Conservation (phyloP, 2,888 invertebrate genomes). For the Euspilapteryx auroguttella region DNA sequence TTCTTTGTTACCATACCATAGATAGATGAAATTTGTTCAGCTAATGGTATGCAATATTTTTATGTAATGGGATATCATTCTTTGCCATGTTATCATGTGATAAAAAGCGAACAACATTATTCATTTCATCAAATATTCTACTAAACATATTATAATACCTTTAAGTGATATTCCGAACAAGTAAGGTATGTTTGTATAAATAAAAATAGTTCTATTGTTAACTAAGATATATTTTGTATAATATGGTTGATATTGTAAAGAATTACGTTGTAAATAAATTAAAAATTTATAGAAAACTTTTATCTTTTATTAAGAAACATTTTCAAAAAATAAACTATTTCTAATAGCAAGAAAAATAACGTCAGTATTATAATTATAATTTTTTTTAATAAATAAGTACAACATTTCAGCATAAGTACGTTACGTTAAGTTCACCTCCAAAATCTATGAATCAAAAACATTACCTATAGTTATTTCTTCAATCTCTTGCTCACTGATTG, state of each 20-base stretch:
- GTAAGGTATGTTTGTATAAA: conserved; percentile 54
- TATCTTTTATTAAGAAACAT: conserved; percentile 12
- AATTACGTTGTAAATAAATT: conserved; percentile 59
- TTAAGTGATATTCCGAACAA: too few species aligned
- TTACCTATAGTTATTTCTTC: conserved; percentile 28
- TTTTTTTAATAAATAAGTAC: background rate
- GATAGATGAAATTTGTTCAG: too few species aligned
- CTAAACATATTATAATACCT: too few species aligned
- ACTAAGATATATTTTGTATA: conserved; percentile 59
- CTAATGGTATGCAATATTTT: too few species aligned
- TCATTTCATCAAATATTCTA: too few species aligned
- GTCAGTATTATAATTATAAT: background rate
- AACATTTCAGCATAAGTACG: background rate
- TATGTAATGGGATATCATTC: conserved; percentile 16
- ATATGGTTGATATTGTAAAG: conserved; percentile 58
- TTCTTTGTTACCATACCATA: too few species aligned
- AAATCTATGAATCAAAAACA: background rate
- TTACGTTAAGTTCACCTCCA: background rate
- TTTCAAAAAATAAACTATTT: background rate
- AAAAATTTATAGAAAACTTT: too few species aligned
- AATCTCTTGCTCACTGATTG: conserved; percentile 33
- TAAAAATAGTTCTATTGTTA: conserved; percentile 36
- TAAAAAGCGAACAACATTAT: conserved; percentile 38
- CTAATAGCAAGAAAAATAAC: background rate
- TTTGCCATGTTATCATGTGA: conserved; percentile 49